A percentile compares a stretch with the other conserved stretches of the same genome.
These are phyloP conservation scores for Apistogramma diplotaenia DNA, from an alignment of 2,113 vertebrate species.

Conservation along the genomic window DNA sequence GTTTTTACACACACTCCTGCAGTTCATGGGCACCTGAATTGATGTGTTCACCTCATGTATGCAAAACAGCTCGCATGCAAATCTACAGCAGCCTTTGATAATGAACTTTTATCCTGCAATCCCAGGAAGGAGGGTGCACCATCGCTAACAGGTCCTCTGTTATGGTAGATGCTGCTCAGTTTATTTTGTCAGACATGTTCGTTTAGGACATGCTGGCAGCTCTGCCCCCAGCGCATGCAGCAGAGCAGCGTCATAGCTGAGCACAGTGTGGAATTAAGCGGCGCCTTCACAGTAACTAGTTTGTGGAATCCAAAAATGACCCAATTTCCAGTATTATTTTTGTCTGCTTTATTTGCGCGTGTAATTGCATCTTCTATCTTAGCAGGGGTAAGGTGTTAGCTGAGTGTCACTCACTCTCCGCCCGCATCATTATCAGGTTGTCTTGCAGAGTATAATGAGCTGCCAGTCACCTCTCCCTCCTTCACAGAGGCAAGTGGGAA, in stretches of 20 bases:
- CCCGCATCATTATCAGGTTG: constrained; percentile 17
- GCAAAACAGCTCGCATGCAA: neutral
- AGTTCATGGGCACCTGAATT: neutral
- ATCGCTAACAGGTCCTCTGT: neutral
- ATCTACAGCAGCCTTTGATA: neutral
- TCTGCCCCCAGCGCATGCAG: neutral
- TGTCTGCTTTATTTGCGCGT: neutral
- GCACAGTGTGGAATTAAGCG: no score
- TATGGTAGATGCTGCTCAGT: constrained; percentile 20
- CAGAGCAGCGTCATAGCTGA: neutral
- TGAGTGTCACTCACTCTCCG: neutral
- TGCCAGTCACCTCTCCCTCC: neutral
- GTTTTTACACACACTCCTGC: no score
- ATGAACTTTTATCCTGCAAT: neutral
- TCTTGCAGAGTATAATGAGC: constrained; percentile 32
- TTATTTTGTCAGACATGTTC: neutral
- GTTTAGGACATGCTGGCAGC: neutral
- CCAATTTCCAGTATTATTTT: neutral
- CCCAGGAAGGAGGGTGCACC: neutral
- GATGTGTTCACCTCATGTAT: neutral
- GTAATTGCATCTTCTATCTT: neutral
- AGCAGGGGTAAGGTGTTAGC: neutral
- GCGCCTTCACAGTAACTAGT: neutral
- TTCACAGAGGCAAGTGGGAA: neutral
- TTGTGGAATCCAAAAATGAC: neutral